A percentile compares a stretch with the other conserved stretches of the same genome.
Conservation (phyloP, 92 coral and sea anemone genomes). For the Epizoanthus fatuus region DNA sequence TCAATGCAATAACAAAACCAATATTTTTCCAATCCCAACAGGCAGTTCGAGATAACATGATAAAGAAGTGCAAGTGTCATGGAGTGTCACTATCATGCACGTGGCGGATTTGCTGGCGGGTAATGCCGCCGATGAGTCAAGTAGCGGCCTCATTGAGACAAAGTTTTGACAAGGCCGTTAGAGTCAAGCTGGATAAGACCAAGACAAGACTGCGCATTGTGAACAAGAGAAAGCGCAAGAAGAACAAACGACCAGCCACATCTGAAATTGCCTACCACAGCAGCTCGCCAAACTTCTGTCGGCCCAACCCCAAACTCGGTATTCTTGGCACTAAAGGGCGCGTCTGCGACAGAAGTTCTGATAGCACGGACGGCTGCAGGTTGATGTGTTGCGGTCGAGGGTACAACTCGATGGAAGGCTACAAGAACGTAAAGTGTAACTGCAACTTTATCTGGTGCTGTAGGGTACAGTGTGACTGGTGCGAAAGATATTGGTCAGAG, state of each 20-base stretch:
- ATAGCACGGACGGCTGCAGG: conserved; percentile 72
- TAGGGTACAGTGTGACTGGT: conserved; percentile 80
- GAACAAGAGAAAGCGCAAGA: conserved; percentile 61
- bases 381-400: conserved; percentile 94
- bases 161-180: conserved; percentile 76
- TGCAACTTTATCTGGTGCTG: conserved; percentile 98
- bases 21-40: conserved; percentile 29
- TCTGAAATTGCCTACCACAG: conserved; percentile 72
- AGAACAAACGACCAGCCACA: conserved; percentile 64
- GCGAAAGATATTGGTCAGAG: conserved; percentile 75
- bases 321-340: conserved; percentile 87
- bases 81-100: conserved; percentile 91
- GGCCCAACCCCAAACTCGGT: conserved; percentile 64
- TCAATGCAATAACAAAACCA: too few species aligned
- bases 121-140: conserved; percentile 78
- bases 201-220: conserved; percentile 70
- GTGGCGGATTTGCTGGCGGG: conserved; percentile 84
- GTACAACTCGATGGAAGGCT: conserved; percentile 51
- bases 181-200: conserved; percentile 73
- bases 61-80: conserved; percentile 90
- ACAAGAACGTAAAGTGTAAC: conserved; percentile 80
- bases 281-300: conserved; percentile 88
- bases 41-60: conserved; percentile 88
- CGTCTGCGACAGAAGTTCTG: conserved; percentile 75
- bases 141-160: conserved; percentile 79